Conservation (phyloP, 2,113 vertebrate genomes). For the Lagopus leucura region DNA sequence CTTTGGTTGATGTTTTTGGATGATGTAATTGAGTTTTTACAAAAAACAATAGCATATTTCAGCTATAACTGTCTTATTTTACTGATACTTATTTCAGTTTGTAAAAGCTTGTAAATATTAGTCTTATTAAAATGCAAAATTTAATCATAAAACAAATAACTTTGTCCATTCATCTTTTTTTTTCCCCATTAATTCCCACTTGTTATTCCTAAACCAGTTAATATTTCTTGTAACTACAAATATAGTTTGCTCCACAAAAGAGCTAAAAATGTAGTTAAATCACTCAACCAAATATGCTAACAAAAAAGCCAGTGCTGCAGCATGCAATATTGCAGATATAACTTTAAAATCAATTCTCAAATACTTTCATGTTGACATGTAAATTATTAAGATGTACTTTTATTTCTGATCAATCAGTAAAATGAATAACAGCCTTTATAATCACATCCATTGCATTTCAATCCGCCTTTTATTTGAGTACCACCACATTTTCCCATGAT, state of each 20-base stretch:
- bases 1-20: neutral
- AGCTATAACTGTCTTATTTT: neutral
- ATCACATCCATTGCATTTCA: neutral
- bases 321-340: neutral
- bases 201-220: neutral
- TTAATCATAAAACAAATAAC: neutral
- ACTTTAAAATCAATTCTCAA: neutral
- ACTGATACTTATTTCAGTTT: neutral
- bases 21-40: neutral
- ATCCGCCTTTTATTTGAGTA: neutral
- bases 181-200: neutral
- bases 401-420: neutral
- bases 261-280: neutral
- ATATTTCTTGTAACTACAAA: neutral
- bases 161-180: neutral
- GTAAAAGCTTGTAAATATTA: neutral
- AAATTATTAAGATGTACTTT: neutral
- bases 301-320: neutral
- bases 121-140: neutral
- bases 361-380: neutral
- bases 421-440: neutral
- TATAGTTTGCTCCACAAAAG: neutral
- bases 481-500: neutral
- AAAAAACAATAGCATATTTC: neutral
- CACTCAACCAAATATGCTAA: neutral